Evolutionary conservation across 2,113 vertebrate species (phyloP).

Genomic region (Neogale vison): DNA sequence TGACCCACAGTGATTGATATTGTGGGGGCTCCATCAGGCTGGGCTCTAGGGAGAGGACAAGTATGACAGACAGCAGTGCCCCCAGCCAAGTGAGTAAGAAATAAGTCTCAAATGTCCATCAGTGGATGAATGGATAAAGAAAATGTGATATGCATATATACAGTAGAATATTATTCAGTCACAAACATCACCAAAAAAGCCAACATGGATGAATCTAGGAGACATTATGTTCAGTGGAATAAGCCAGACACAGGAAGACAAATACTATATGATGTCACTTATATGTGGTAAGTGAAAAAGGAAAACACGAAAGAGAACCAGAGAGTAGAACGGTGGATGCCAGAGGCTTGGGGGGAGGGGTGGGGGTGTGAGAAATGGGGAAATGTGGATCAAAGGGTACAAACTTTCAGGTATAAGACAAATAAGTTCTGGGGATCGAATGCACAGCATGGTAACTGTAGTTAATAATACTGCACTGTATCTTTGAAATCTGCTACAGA

Average conservation of each 20-base stretch:
- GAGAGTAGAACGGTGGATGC: not conserved
- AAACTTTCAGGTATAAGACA: not conserved
- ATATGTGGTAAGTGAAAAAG: not conserved
- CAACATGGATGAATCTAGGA: not conserved
- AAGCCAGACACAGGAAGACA: not conserved
- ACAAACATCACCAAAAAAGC: not conserved
- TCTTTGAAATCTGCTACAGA: not conserved
- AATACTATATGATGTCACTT: not conserved
- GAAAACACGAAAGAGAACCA: not conserved
- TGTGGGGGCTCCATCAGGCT: not conserved
- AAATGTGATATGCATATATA: not conserved
- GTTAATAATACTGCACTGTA: not conserved
- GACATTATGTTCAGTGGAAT: not conserved
- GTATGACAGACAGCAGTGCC: not conserved
- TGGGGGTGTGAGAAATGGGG: not conserved
- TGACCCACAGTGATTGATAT: not conserved
- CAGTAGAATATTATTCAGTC: not conserved
- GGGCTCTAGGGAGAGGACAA: not conserved
- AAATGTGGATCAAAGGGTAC: not conserved
- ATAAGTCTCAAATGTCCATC: not conserved
- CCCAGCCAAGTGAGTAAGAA: not conserved
- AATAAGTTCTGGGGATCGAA: not conserved
- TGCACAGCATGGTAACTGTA: not conserved
- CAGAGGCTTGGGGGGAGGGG: not conserved
- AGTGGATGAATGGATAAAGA: not conserved